Evolutionary conservation across 2,888 invertebrate genomes (phyloP), one percentile per base, ranked within the genome.

Genomic region (Aporophyla nigra): DNA sequence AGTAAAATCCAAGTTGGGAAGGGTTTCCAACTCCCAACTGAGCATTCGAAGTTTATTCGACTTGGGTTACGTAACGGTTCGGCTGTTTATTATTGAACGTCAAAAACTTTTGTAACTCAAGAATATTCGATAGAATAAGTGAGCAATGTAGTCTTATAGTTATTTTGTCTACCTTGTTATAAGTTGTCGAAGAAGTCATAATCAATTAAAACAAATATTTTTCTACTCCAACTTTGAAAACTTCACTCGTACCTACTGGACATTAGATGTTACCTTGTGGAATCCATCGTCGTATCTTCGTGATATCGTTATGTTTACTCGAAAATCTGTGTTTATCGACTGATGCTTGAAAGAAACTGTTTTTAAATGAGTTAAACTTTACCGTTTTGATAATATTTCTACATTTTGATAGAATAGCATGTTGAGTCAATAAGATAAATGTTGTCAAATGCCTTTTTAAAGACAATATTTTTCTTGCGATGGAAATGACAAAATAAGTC

Each of bases 11-110:
- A 83, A 80, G 58, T 86, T 76, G 2, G 72, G 58, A 63, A 87
- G 80, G 86, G 86, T 74, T 78, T 71, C 71, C 74, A 66, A 83
- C 86, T 80, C 86, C 80, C 84, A 61, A 73, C 73, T 76, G 76
- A 86, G 40, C 54, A 71, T 86, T 87, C 53, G 59, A 84, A 83
- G 78, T 86, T 83, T 70, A 74, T 76, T 78, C 40, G 40, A 67
- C 65, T 56, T 43, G 74, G 79, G 77, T 80, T 74, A 86, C 74
- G 80, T 82, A 79, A 77, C 72, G 68, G 54, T 73, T 74, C 62
- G 59, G 53, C 33, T 68, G 53, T 76, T 65, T 54, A 62, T 76
- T 82, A 77, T 78, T 43, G 65, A 82, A 62, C 61, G 62, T 53
- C 61, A 43, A 68, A 33, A 79, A 85, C 54, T 86, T 85, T 75